Evolutionary conservation across 64 coral and sea anemone species (phyloP).

Genomic region (Stichodactyla mertensii): DNA sequence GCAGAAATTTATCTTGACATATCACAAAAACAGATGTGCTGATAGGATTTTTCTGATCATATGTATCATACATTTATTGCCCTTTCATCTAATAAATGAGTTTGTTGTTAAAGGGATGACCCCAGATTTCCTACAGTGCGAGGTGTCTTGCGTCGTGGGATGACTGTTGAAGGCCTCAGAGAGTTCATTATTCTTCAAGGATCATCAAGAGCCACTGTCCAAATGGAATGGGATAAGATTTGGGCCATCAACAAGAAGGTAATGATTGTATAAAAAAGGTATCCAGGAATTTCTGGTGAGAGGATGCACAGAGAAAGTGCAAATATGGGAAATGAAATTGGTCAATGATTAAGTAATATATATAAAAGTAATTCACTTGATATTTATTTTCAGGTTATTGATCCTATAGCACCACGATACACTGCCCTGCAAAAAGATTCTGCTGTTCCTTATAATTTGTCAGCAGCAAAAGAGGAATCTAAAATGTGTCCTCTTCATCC

Average conservation of each 20-base stretch:
- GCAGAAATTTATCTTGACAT: too few species aligned
- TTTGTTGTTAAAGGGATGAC: slow-evolving; percentile 62
- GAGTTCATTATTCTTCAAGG: slow-evolving; percentile 96
- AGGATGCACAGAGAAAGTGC: too few species aligned
- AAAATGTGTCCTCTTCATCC: slow-evolving; percentile 68
- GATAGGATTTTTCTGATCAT: neutral
- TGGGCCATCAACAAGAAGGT: slow-evolving; percentile 99
- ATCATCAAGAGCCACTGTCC: slow-evolving; percentile 95
- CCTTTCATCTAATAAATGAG: neutral
- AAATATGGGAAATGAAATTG: too few species aligned
- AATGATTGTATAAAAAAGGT: neutral
- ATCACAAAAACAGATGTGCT: too few species aligned
- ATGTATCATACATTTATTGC: neutral
- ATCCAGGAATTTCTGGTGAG: too few species aligned
- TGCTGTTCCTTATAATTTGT: slow-evolving; percentile 45
- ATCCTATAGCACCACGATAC: slow-evolving; percentile 88
- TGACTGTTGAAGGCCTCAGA: slow-evolving; percentile 96
- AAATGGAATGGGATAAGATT: slow-evolving; percentile 99
- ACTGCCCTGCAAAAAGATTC: slow-evolving; percentile 81
- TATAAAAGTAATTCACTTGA: neutral
- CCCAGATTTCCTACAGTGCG: slow-evolving; percentile 99
- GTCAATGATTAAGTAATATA: too few species aligned
- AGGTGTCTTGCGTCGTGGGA: slow-evolving; percentile 86
- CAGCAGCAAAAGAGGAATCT: slow-evolving; percentile 62
- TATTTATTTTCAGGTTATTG: slow-evolving; percentile 62